These are phyloP conservation scores for Scopus umbretta DNA, from an alignment of 2,113 vertebrate genomes.

Conservation along the genomic window DNA sequence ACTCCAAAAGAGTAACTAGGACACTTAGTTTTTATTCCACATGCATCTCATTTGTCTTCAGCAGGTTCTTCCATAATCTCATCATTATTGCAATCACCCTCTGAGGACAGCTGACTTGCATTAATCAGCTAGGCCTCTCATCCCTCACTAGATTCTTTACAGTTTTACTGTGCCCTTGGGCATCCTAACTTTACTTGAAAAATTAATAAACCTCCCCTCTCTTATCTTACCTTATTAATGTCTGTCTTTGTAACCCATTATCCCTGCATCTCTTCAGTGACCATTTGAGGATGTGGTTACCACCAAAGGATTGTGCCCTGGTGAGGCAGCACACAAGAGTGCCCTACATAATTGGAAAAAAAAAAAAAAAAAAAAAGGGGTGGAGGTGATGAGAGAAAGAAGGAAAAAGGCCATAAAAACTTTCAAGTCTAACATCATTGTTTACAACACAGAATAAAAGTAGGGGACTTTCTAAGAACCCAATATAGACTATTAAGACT, in stretches of 20 bases:
- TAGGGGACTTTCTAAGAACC: constrained; percentile 29
- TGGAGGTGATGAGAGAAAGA: not conserved
- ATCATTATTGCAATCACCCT: constrained; percentile 80
- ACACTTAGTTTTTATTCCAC: constrained; percentile 78
- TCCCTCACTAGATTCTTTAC: constrained; percentile 79
- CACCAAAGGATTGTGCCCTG: constrained; percentile 63
- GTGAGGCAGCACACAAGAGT: constrained; percentile 50
- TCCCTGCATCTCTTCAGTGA: constrained; percentile 74
- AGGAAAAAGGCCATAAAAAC: not conserved
- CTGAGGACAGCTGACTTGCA: constrained; percentile 79
- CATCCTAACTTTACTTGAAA: constrained; percentile 82
- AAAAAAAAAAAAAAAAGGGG: not conserved
- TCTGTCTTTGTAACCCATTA: constrained; percentile 83
- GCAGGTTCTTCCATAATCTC: constrained; percentile 80
- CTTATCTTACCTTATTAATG: constrained; percentile 83
- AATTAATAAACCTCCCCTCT: constrained; percentile 85
- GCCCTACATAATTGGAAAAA: constrained; percentile 31
- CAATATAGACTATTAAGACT: constrained; percentile 34
- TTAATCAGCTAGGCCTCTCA: constrained; percentile 80
- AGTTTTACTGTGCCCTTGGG: constrained; percentile 81
- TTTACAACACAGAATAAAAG: constrained; percentile 54
- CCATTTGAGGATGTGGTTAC: constrained; percentile 71
- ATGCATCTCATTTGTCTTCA: constrained; percentile 80
- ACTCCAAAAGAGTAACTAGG: constrained; percentile 76
- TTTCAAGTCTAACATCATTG: constrained; percentile 28